Conservation (phyloP, 2,797 vertebrate genomes). For the Arnoldichthys spilopterus region DNA sequence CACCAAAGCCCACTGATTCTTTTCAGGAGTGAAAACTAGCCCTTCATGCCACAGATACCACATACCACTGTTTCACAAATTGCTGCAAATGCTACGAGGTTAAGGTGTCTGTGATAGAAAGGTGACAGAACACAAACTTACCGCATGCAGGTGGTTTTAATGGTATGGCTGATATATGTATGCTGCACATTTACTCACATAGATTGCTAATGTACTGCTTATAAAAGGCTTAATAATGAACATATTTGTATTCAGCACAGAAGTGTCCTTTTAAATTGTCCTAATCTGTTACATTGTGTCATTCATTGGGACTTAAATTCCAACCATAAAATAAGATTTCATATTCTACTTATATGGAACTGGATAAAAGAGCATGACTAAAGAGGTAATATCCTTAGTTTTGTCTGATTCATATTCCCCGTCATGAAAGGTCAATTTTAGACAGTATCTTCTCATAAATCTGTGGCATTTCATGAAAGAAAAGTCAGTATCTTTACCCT, state of each 20-base stretch:
- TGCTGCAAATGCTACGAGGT: no score
- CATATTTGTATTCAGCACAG: conserved; percentile 29
- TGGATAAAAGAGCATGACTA: conserved; percentile 33
- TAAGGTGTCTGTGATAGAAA: no score
- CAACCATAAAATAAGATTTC: conserved; percentile 51
- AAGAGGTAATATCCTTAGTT: conserved; percentile 15
- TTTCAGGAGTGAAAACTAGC: no score
- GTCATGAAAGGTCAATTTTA: conserved; percentile 20
- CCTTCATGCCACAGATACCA: no score
- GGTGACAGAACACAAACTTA: no score
- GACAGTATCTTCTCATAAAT: conserved; percentile 5
- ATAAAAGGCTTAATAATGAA: conserved; percentile 16
- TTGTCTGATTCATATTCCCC: conserved; percentile 34
- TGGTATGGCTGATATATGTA: no score
- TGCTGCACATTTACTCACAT: not conserved
- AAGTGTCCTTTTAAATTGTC: conserved; percentile 43
- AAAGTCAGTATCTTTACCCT: not conserved
- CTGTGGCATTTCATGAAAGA: conserved; percentile 6
- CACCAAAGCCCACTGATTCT: no score
- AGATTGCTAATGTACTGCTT: conserved; percentile 25
- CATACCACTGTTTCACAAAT: no score
- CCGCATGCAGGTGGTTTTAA: no score
- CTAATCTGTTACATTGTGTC: conserved; percentile 32
- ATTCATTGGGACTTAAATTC: conserved; percentile 38
- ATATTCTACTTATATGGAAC: conserved; percentile 39